A percentile compares a stretch with the other conserved stretches of the same genome.
Evolutionary conservation across 1,140 invertebrate genomes (phyloP).

Genomic region (Drosophila rhopaloa): DNA sequence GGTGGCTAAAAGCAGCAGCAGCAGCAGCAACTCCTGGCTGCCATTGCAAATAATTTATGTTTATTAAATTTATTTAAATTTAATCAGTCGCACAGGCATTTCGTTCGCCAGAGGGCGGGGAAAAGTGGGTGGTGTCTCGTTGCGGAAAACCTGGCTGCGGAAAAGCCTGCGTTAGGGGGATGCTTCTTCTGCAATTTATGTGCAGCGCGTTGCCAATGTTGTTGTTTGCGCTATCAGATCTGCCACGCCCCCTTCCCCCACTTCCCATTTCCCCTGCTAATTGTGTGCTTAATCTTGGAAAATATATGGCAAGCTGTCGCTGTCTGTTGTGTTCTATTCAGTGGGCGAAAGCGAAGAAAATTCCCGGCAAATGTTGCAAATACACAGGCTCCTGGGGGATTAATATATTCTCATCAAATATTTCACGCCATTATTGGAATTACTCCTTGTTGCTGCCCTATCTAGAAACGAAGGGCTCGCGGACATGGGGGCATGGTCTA

Average conservation of each 20-base stretch:
- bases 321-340: slow-evolving; percentile 41
- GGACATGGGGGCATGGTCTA: neutral
- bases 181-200: slow-evolving; percentile 77
- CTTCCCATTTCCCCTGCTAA: slow-evolving; percentile 51
- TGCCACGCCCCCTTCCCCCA: slow-evolving; percentile 54
- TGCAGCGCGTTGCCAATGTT: slow-evolving; percentile 76
- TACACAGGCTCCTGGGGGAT: slow-evolving; percentile 65
- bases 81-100: slow-evolving; percentile 68
- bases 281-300: slow-evolving; percentile 81
- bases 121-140: slow-evolving; percentile 12
- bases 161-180: slow-evolving; percentile 41
- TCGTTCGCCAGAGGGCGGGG: slow-evolving; percentile 3
- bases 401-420: slow-evolving; percentile 83
- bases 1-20: slow-evolving; percentile 33
- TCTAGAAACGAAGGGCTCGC: neutral
- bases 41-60: slow-evolving; percentile 83
- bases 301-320: slow-evolving; percentile 66
- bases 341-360: slow-evolving; percentile 16
- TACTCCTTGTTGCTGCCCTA: slow-evolving; percentile 29
- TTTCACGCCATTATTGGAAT: slow-evolving; percentile 82
- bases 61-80: slow-evolving; percentile 84
- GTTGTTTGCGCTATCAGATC: slow-evolving; percentile 42
- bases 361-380: slow-evolving; percentile 64
- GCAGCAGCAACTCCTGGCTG: slow-evolving; percentile 27
- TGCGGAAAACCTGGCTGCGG: slow-evolving; percentile 10